phyloP scores from a whole-genome alignment of 2,888 invertebrate genomes.

The Hipparchia semele region DNA sequence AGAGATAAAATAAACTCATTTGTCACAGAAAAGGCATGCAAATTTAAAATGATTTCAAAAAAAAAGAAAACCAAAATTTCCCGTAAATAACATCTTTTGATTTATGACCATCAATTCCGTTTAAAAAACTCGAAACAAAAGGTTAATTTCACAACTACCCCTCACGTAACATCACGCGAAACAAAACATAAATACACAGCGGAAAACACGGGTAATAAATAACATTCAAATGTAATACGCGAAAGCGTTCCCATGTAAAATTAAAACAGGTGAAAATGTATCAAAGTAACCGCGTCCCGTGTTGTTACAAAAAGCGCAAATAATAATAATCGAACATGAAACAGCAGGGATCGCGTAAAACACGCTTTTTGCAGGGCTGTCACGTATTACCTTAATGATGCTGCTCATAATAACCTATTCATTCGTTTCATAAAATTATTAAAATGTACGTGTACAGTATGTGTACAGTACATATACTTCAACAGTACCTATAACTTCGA shows the following conservation, averaged over 20 bases:
- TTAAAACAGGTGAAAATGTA: conserved; percentile 34
- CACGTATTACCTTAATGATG: neutral
- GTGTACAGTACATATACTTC: too few species aligned
- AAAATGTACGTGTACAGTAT: neutral
- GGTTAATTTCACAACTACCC: conserved; percentile 17
- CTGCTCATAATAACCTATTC: too few species aligned
- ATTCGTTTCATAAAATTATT: too few species aligned
- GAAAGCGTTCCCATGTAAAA: conserved; percentile 36
- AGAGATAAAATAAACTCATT: neutral
- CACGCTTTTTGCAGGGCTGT: conserved; percentile 28
- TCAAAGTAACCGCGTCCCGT: conserved; percentile 29
- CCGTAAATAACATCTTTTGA: conserved; percentile 5
- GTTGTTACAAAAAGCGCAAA: conserved; percentile 29
- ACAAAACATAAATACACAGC: conserved; percentile 8
- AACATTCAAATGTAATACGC: conserved; percentile 30
- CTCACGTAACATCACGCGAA: conserved; percentile 10
- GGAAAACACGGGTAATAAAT: conserved; percentile 26
- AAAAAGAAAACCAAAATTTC: conserved; percentile 13
- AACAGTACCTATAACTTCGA: too few species aligned
- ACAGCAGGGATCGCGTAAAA: conserved; percentile 28
- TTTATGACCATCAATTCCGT: conserved; percentile 11
- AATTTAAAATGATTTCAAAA: neutral
- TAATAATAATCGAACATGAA: conserved; percentile 32
- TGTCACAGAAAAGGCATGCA: neutral
- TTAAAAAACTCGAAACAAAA: conserved; percentile 4